phyloP scores from a whole-genome alignment of 2,113 vertebrate genomes.

The Trogon melanurus region DNA sequence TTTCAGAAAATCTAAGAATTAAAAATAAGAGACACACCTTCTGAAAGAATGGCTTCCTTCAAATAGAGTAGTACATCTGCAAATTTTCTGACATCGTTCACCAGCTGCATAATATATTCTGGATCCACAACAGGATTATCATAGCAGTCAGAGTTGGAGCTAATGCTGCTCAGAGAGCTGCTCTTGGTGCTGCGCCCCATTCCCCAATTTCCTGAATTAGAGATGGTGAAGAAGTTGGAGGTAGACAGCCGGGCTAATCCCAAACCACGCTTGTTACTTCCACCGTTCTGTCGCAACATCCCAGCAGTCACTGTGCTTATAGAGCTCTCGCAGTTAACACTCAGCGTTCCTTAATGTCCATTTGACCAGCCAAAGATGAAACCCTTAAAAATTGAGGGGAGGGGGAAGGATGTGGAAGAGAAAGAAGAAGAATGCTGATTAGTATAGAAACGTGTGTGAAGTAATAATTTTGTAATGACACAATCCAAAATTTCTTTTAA shows the following conservation, averaged over 20 bases:
- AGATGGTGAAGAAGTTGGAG: slow-evolving; percentile 75
- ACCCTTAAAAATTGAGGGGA: background rate
- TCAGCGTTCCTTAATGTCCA: slow-evolving; percentile 48
- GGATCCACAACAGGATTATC: slow-evolving; percentile 84
- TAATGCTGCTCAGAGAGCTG: slow-evolving; percentile 81
- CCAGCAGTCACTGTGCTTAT: slow-evolving; percentile 74
- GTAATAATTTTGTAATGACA: background rate
- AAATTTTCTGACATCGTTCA: slow-evolving; percentile 92
- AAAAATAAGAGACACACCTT: slow-evolving; percentile 77
- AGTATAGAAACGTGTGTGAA: background rate
- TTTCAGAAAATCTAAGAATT: background rate
- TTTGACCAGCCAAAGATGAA: slow-evolving; percentile 50
- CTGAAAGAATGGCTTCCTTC: slow-evolving; percentile 90
- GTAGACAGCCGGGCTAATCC: slow-evolving; percentile 79
- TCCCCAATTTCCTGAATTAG: slow-evolving; percentile 80
- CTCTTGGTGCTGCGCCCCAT: slow-evolving; percentile 84
- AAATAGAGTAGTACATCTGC: slow-evolving; percentile 91
- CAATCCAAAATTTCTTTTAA: background rate
- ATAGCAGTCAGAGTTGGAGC: slow-evolving; percentile 76
- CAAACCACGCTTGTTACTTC: slow-evolving; percentile 83
- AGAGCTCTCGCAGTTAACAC: slow-evolving; percentile 69
- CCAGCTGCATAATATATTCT: slow-evolving; percentile 93
- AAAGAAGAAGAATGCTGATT: background rate
- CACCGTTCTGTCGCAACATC: slow-evolving; percentile 89
- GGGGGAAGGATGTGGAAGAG: background rate